Evolutionary conservation across 2,113 vertebrate genomes (phyloP), one percentile per base, ranked within the genome.

Genomic region (Poeciliopsis retropinna): DNA sequence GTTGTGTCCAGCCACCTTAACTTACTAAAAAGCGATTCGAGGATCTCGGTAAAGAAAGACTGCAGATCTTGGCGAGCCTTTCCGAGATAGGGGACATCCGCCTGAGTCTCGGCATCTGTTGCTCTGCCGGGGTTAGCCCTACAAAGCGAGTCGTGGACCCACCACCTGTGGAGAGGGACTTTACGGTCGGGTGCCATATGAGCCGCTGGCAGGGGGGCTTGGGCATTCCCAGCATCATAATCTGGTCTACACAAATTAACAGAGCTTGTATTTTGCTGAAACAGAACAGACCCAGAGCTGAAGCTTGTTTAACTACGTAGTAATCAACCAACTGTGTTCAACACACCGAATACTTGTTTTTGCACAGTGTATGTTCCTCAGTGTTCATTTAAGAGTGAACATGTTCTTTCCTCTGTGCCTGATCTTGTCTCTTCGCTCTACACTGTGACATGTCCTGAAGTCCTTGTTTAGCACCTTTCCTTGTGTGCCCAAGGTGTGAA

Each of bases 371-470:
- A 5, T 0, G 8, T 57, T 57, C 3, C 0, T 51, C 12, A 17
- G 28, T 73, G 12, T 27, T 9, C 70, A 51, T 37, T 64, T 51
- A 17, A 66, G 32, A 60, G 70, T 47, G 54, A 83, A 64, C 74
- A 27, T 25, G 60, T 27, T 78, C 67, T 68, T 19, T 57, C 73
- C 72, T 90, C 93, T 92, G 89, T 91, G 91, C 80, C 37, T 90
- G 89, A 91, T 95, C 92, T 93, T 91, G 94, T 94, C 93, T 91
- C 88, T 31, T 62, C 51, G 92, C 94, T 92, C 88, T 94, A 91
- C 96, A 94, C 95, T 96, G 95, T 97, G 96, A 97, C 96, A 96
- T 95, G 95, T 96, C 95, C 94, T 92, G 94, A 96, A 95, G 95
- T 95, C 95, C 94, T 95, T 95, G 93, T 96, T 97, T 96, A 96